These are phyloP conservation scores for Nilaparvata lugens DNA, from an alignment of 1,140 invertebrate species.

Conservation along the genomic window DNA sequence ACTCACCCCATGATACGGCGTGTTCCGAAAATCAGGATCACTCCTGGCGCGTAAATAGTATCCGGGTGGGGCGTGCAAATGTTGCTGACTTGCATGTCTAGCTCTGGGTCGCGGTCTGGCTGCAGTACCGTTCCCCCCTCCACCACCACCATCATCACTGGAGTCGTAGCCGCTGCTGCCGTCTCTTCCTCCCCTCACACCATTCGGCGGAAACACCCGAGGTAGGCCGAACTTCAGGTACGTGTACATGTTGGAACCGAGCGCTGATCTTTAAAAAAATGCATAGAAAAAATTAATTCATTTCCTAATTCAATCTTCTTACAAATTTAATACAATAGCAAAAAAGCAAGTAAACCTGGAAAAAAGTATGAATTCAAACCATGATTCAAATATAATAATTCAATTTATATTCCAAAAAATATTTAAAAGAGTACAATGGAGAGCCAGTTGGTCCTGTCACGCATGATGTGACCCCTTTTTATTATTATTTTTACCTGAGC, in stretches of 20 bases:
- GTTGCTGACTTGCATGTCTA: neutral
- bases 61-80: constrained; percentile 25
- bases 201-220: constrained; percentile 73
- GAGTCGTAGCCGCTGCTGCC: constrained; percentile 84
- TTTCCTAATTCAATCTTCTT: neutral
- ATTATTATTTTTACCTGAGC: too few species aligned
- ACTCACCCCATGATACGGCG: constrained; percentile 25
- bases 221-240: constrained; percentile 89
- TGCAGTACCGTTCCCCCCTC: constrained; percentile 30
- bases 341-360: neutral
- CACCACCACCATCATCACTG: constrained; percentile 46
- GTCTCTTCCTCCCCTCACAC: constrained; percentile 48
- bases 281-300: neutral
- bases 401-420: neutral
- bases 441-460: too few species aligned
- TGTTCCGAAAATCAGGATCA: constrained; percentile 63
- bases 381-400: neutral
- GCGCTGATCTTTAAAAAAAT: constrained; percentile 52
- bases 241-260: constrained; percentile 84
- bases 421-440: too few species aligned
- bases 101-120: neutral
- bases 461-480: too few species aligned
- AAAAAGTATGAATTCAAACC: too few species aligned
- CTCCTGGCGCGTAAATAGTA: constrained; percentile 49
- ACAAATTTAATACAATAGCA: neutral